Percentiles rank a stretch among this genome's conserved stretches.
These are phyloP conservation scores for Chloroclysta siterata DNA, from an alignment of 2,888 invertebrate species.

Conservation along the genomic window DNA sequence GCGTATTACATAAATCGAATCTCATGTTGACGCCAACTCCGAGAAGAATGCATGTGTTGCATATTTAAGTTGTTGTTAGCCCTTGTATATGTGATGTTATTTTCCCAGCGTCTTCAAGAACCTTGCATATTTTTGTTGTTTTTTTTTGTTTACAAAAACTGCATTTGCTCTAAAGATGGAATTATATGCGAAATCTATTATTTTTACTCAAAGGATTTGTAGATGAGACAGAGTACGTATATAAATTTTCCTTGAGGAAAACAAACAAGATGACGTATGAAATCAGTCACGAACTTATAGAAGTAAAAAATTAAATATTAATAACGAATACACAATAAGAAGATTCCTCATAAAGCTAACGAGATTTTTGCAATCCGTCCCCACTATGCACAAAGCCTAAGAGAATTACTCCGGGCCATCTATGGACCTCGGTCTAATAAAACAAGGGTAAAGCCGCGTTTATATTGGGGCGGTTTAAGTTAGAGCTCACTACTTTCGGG, in stretches of 20 bases:
- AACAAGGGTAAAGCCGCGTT: conserved; percentile 62
- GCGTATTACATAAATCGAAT: conserved; percentile 38
- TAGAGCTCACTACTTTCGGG: conserved; percentile 55
- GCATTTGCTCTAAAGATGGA: not conserved
- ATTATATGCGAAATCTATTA: too few species aligned
- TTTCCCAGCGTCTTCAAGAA: not conserved
- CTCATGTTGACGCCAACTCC: conserved; percentile 8
- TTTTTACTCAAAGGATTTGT: not conserved
- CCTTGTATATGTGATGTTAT: not conserved
- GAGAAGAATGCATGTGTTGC: conserved; percentile 13
- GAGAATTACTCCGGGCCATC: conserved; percentile 52
- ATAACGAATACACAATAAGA: not conserved
- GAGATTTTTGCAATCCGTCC: conserved; percentile 25
- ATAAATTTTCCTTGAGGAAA: too few species aligned
- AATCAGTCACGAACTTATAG: too few species aligned
- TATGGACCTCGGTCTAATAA: conserved; percentile 58
- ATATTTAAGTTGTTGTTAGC: conserved; percentile 10
- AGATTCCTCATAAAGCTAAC: not conserved
- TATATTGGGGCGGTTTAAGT: conserved; percentile 59
- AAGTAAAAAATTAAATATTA: not conserved
- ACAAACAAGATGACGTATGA: too few species aligned
- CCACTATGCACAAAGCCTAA: conserved; percentile 38
- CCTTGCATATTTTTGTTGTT: not conserved
- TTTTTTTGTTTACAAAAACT: not conserved
- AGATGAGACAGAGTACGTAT: too few species aligned